Percentiles rank a stretch among this genome's conserved stretches.
These are phyloP conservation scores for Athrips mouffetella DNA, from an alignment of 2,888 invertebrate genomes.

Conservation along the genomic window DNA sequence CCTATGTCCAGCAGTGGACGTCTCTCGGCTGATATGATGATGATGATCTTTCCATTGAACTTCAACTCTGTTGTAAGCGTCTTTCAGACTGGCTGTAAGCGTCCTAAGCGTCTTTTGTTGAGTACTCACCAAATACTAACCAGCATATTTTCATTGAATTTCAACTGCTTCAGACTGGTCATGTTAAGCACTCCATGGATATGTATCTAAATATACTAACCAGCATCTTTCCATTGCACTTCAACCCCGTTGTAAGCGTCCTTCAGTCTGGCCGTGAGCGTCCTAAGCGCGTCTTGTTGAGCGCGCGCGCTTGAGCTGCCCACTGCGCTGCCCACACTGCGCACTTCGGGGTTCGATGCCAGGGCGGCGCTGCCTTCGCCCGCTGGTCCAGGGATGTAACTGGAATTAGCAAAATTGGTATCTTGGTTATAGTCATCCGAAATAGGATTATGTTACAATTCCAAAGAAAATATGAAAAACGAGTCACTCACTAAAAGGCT, in stretches of 20 bases:
- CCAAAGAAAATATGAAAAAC: no score
- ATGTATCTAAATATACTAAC: constrained; percentile 31
- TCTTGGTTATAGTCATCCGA: no score
- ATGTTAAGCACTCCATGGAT: no score
- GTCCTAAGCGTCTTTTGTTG: no score
- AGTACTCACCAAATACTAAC: no score
- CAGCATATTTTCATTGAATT: no score
- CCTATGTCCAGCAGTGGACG: no score
- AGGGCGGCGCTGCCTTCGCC: constrained; percentile 83
- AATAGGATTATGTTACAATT: no score
- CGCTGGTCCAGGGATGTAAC: constrained; percentile 81
- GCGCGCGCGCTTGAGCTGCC: constrained; percentile 75
- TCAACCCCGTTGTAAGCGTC: constrained; percentile 95
- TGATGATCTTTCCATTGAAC: constrained; percentile 88
- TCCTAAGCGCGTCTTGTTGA: constrained; percentile 86
- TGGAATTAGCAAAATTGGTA: constrained; percentile 42
- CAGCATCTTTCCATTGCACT: constrained; percentile 88
- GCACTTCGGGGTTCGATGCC: constrained; percentile 84
- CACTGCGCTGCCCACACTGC: constrained; percentile 55
- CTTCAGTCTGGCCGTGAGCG: constrained; percentile 88
- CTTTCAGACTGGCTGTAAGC: no score
- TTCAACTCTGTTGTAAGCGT: constrained; percentile 93
- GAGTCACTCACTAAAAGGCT: no score
- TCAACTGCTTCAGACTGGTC: no score
- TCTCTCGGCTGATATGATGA: constrained; percentile 25